phyloP scores from a whole-genome alignment of 2,888 invertebrate species.

The Cosmia pyralina region DNA sequence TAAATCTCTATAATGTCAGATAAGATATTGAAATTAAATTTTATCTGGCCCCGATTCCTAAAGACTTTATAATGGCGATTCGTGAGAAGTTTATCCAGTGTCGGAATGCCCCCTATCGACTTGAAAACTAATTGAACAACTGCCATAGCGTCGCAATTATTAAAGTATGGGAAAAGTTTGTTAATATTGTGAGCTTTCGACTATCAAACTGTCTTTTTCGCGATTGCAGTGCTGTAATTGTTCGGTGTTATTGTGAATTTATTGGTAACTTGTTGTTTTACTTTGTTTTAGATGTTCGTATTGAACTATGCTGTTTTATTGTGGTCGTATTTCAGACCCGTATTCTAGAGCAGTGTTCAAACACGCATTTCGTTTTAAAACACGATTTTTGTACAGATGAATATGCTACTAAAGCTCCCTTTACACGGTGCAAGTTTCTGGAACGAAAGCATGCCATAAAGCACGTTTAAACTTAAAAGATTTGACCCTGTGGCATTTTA shows the following conservation, averaged over 20 bases:
- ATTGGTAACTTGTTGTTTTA: slow-evolving; percentile 30
- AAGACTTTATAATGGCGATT: slow-evolving; percentile 78
- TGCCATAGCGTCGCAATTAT: slow-evolving; percentile 69
- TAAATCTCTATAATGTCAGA: slow-evolving; percentile 73
- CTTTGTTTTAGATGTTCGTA: slow-evolving; percentile 20
- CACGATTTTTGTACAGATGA: not conserved
- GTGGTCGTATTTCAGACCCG: not conserved
- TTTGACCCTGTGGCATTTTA: no score
- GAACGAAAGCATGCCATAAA: no score
- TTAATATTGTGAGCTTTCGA: slow-evolving; percentile 58
- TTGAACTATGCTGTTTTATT: slow-evolving; percentile 5
- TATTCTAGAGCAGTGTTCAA: not conserved
- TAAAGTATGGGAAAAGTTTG: slow-evolving; percentile 71
- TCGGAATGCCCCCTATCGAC: slow-evolving; percentile 65
- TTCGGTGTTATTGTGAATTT: slow-evolving; percentile 37
- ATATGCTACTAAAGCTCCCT: not conserved
- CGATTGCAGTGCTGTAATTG: slow-evolving; percentile 48
- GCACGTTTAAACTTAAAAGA: no score
- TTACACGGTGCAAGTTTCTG: no score
- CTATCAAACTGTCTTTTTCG: slow-evolving; percentile 62
- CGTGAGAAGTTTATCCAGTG: slow-evolving; percentile 71
- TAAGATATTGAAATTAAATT: slow-evolving; percentile 80
- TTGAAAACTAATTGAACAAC: slow-evolving; percentile 76
- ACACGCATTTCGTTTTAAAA: not conserved
- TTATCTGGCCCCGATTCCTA: slow-evolving; percentile 74